A percentile compares a stretch with the other conserved stretches of the same genome.
Evolutionary conservation across 2,113 vertebrate genomes (phyloP).

Genomic region (Seriola aureovittata): DNA sequence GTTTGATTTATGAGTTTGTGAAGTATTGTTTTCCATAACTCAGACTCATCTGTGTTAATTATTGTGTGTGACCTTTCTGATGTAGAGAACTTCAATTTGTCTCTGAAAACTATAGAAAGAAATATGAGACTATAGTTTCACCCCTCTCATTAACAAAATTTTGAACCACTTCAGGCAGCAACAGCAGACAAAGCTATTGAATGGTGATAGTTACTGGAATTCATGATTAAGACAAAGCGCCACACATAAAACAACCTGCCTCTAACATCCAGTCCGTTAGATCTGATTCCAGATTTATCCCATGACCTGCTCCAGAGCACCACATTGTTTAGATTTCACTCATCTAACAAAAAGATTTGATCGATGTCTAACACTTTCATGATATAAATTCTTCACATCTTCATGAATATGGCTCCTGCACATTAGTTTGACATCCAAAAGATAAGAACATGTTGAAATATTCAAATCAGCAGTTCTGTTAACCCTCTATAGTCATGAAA

Average conservation of each 20-base stretch:
- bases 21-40: not conserved
- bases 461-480: conserved; percentile 1
- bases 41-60: not conserved
- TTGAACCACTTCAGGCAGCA: not conserved
- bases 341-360: not conserved
- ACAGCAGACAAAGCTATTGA: not conserved
- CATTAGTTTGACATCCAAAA: conserved; percentile 4
- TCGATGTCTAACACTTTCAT: not conserved
- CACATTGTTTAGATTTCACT: not conserved
- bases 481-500: not conserved
- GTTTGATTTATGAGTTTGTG: conserved; percentile 16
- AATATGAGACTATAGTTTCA: not conserved
- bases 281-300: not conserved
- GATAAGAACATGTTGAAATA: not conserved
- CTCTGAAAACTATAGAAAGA: not conserved
- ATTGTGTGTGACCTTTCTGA: not conserved
- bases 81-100: not conserved
- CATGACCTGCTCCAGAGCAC: not conserved
- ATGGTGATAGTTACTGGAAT: not conserved
- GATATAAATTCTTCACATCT: not conserved
- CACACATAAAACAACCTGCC: not conserved
- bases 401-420: not conserved
- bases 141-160: not conserved
- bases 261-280: not conserved
- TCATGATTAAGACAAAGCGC: not conserved